Evolutionary conservation across 1,140 invertebrate species (phyloP).

Genomic region (Cephus cinctus): DNA sequence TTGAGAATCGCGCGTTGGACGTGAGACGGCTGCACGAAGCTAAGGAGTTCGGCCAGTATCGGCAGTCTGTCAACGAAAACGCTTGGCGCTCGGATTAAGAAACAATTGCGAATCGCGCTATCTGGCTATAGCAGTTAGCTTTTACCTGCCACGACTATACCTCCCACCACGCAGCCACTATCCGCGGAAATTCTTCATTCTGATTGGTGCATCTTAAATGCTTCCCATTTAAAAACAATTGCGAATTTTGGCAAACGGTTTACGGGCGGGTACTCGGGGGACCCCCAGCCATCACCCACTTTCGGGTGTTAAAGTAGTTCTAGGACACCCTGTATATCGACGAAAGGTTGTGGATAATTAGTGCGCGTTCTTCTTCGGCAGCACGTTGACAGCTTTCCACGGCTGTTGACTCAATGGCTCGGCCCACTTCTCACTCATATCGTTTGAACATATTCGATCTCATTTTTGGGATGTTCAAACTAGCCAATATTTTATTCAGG

Average conservation of each 20-base stretch:
- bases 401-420: background rate
- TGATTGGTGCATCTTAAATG: too few species aligned
- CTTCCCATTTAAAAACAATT: too few species aligned
- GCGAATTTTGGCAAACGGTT: too few species aligned
- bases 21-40: background rate
- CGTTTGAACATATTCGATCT: background rate
- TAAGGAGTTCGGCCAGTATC: background rate
- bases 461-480: background rate
- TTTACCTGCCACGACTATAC: too few species aligned
- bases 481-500: background rate
- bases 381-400: constrained; percentile 2
- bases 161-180: too few species aligned
- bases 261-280: too few species aligned
- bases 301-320: too few species aligned
- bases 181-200: too few species aligned
- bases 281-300: too few species aligned
- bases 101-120: background rate
- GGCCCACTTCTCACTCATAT: constrained; percentile 2
- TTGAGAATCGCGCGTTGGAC: too few species aligned
- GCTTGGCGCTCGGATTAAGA: constrained; percentile 1
- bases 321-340: too few species aligned
- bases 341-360: background rate
- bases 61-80: background rate
- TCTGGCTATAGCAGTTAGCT: background rate
- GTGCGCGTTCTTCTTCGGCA: background rate